Base-by-base conservation (phyloP, 1,140 invertebrate genomes). In the Oncopodura yosiiana region DNA sequence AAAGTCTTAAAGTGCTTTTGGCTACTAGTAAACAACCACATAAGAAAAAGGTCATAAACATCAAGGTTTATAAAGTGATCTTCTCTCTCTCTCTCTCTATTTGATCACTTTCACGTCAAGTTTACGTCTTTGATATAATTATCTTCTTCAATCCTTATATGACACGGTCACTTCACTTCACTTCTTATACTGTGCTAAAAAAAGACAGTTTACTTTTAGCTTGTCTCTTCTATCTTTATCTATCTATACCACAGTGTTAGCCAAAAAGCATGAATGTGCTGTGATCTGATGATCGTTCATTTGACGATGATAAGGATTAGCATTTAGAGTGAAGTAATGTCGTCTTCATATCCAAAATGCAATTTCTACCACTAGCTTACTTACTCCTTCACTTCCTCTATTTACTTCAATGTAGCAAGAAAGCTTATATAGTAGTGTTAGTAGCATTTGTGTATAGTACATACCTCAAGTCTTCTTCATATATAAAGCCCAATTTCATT, bases 291-390 rank as follows among this genome's bases (percentile, higher is more conserved):
- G 42, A 46, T 46, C 44, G 46, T 38, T 49, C 46, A 49, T 49
- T 49, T 49, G 46, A 49, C 46, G 46, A 49, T 49, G 46, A 49
- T 49, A 38, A 49, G 46, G 46, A 49, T 49, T 49, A 49, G 46
- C 46, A 49, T 49, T 49, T 49, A 49, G 46, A 49, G 46, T 49
- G 46, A 36, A 38, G 46, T 36, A 37, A 46, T 46, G 44, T 46
- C 18, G 44, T n/a, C n/a, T n/a, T n/a, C n/a, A n/a, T n/a, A n/a
- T n/a, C n/a, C n/a, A n/a, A n/a, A n/a, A n/a, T n/a, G n/a, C n/a
- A n/a, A n/a, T n/a, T n/a, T n/a, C n/a, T n/a, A n/a, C n/a, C n/a
- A n/a, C n/a, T n/a, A n/a, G n/a, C n/a, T n/a, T n/a, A n/a, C n/a
- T n/a, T n/a, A n/a, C n/a, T n/a, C n/a, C n/a, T n/a, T n/a, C n/a